These are phyloP conservation scores for Vulpes ferrilata DNA, from an alignment of 2,113 vertebrate genomes.

Conservation along the genomic window DNA sequence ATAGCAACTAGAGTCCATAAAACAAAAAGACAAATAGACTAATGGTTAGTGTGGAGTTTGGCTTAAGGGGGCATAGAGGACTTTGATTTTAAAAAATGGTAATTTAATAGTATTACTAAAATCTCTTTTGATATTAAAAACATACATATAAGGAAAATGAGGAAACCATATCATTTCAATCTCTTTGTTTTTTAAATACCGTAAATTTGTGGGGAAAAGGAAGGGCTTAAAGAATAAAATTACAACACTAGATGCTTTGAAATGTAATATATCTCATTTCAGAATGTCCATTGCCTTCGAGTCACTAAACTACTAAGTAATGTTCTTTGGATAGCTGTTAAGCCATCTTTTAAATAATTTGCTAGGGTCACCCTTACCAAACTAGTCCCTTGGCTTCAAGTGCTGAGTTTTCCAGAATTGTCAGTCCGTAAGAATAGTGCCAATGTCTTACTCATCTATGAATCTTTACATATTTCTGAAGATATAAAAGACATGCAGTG, in stretches of 20 bases:
- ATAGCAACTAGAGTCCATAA: neutral
- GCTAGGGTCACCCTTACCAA: neutral
- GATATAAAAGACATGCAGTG: neutral
- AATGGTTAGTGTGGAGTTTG: neutral
- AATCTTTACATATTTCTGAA: neutral
- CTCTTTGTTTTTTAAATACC: neutral
- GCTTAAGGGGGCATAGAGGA: neutral
- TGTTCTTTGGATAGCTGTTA: neutral
- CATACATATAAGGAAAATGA: neutral
- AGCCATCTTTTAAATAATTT: neutral
- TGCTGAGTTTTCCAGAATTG: neutral
- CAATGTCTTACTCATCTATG: neutral
- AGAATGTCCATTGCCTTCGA: neutral
- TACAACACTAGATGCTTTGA: neutral
- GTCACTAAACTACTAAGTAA: neutral
- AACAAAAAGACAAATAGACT: neutral
- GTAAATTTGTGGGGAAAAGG: neutral
- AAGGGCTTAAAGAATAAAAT: neutral
- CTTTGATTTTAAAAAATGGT: neutral
- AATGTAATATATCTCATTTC: neutral
- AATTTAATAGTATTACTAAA: neutral
- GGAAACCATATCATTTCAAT: neutral
- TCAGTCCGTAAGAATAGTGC: neutral
- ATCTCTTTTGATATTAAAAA: constrained; percentile 5
- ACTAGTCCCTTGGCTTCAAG: neutral